A percentile compares a stretch with the other conserved stretches of the same genome.
Evolutionary conservation across 2,797 vertebrate species (phyloP).

Genomic region (Sebastes diploproa): DNA sequence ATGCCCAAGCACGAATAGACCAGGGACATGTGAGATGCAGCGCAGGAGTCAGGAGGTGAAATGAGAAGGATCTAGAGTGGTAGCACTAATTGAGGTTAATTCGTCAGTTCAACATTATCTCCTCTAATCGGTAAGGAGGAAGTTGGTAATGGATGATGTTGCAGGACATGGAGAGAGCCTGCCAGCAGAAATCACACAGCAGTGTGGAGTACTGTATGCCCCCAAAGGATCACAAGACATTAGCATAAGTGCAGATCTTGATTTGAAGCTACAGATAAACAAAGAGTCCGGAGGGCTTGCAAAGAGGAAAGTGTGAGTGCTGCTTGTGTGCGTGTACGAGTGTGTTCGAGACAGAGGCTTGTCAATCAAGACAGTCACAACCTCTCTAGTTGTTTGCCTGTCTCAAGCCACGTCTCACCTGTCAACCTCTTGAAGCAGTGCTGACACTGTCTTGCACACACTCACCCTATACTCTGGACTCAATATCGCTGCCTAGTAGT

Average conservation of each 20-base stretch:
- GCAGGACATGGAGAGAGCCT: slow-evolving; percentile 46
- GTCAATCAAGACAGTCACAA: slow-evolving; percentile 14
- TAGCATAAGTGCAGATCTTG: slow-evolving; percentile 65
- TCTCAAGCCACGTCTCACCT: slow-evolving; percentile 43
- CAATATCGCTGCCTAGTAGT: slow-evolving; percentile 44
- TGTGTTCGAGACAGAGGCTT: slow-evolving; percentile 6
- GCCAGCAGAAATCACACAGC: slow-evolving; percentile 52
- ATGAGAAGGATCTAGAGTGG: slow-evolving; percentile 58
- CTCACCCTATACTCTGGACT: slow-evolving; percentile 20
- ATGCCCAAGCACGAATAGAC: slow-evolving; percentile 27
- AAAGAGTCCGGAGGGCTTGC: slow-evolving; percentile 41
- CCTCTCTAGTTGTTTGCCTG: slow-evolving; percentile 27
- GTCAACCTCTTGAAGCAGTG: slow-evolving; percentile 34
- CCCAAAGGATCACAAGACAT: slow-evolving; percentile 81
- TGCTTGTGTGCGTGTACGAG: not conserved
- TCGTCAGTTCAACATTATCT: slow-evolving; percentile 70
- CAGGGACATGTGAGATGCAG: slow-evolving; percentile 35
- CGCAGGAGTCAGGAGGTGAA: slow-evolving; percentile 50
- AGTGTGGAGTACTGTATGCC: slow-evolving; percentile 37
- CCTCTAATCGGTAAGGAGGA: slow-evolving; percentile 55
- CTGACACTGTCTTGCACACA: slow-evolving; percentile 30
- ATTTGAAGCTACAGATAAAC: slow-evolving; percentile 61
- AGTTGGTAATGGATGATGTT: slow-evolving; percentile 63
- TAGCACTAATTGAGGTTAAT: slow-evolving; percentile 75
- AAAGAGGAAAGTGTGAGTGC: not conserved